phyloP scores from a whole-genome alignment of 2,113 vertebrate species.

The Choloepus hoffmanni region DNA sequence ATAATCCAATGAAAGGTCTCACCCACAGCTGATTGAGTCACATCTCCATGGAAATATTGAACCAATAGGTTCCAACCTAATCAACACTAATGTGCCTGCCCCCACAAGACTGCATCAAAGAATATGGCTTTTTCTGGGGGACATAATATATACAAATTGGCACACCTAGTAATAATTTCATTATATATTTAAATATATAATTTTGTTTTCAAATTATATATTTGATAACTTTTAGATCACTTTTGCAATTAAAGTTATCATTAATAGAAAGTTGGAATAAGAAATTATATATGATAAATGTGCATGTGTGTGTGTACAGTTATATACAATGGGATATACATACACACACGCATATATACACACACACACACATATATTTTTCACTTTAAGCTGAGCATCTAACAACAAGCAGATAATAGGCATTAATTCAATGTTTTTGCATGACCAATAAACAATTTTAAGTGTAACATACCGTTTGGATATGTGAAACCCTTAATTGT shows the following conservation, averaged over 20 bases:
- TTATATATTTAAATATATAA: neutral
- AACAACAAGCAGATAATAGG: neutral
- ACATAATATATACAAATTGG: too few relatives aligned
- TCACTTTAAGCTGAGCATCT: neutral
- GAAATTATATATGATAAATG: neutral
- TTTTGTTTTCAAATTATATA: neutral
- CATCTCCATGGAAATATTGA: too few relatives aligned
- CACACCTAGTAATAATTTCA: neutral
- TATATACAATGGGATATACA: neutral
- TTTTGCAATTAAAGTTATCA: neutral
- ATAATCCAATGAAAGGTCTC: too few relatives aligned
- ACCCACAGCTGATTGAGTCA: too few relatives aligned
- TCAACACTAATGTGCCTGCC: too few relatives aligned
- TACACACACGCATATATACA: neutral
- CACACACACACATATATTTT: neutral
- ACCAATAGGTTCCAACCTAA: too few relatives aligned
- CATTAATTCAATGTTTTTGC: neutral
- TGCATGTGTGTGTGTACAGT: neutral
- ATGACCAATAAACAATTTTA: neutral
- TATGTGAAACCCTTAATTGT: neutral
- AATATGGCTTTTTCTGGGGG: too few relatives aligned
- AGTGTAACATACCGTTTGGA: neutral
- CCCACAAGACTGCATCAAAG: too few relatives aligned
- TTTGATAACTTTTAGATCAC: neutral
- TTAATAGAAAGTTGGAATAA: constrained; percentile 3